phyloP scores from a whole-genome alignment of 2,888 invertebrate species.

The Dicyrtomina minuta region DNA sequence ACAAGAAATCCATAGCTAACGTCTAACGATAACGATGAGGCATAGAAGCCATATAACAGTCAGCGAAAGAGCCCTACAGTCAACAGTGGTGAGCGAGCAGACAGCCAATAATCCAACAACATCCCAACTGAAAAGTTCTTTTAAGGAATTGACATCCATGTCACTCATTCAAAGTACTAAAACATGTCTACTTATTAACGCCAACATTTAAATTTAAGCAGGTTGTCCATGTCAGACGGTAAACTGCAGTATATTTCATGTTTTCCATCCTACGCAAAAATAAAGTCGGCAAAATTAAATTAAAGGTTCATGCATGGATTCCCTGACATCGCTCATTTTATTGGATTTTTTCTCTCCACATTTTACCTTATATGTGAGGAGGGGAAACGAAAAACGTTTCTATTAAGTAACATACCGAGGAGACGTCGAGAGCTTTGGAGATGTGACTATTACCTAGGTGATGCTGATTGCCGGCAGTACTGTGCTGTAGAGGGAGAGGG shows the following conservation, averaged over 20 bases:
- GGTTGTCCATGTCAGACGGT: background rate
- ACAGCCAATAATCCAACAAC: too few species aligned
- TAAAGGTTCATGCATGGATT: constrained; percentile 2
- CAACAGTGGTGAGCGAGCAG: too few species aligned
- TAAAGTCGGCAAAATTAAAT: constrained; percentile 15
- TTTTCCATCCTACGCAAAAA: background rate
- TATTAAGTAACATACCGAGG: too few species aligned
- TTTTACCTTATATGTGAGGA: background rate
- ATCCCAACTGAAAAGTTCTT: background rate
- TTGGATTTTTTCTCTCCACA: background rate
- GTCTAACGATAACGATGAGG: too few species aligned
- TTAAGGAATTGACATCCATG: constrained; percentile 7
- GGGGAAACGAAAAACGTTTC: background rate
- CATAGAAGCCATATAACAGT: too few species aligned
- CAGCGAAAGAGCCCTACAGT: too few species aligned
- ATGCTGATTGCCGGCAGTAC: background rate
- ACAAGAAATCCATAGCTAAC: too few species aligned
- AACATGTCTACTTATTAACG: background rate
- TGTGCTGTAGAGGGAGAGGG: background rate
- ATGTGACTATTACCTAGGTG: too few species aligned
- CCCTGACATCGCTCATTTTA: constrained; percentile 6
- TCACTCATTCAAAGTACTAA: background rate
- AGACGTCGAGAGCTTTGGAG: too few species aligned
- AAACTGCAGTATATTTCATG: background rate
- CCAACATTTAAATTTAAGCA: constrained; percentile 11